Percentiles rank a stretch among this genome's conserved stretches.
These are phyloP conservation scores for Pampus argenteus DNA, from an alignment of 2,797 vertebrate species.

Conservation along the genomic window DNA sequence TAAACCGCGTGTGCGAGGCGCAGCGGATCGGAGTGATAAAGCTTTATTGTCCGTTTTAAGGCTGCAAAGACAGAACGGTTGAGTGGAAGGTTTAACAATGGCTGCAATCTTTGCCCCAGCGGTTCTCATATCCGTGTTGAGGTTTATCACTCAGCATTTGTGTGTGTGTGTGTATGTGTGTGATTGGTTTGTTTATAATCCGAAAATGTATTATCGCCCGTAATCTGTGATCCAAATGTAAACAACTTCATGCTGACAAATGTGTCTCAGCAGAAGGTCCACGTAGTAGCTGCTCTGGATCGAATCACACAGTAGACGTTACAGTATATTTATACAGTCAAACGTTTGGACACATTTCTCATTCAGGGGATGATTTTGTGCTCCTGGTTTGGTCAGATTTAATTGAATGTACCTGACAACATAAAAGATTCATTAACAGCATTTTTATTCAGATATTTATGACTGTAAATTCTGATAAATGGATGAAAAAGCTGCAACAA, in stretches of 20 bases:
- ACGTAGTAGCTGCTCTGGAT: not conserved
- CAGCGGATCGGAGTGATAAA: conserved; percentile 40
- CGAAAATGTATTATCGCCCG: conserved; percentile 1
- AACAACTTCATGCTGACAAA: not conserved
- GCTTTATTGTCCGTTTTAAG: conserved; percentile 52
- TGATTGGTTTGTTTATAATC: not conserved
- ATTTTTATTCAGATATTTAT: no score
- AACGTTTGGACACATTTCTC: no score
- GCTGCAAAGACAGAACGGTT: conserved; percentile 24
- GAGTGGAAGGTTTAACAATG: not conserved
- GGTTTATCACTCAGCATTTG: conserved; percentile 18
- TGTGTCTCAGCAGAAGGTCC: not conserved
- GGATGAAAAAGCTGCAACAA: no score
- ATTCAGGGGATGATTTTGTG: no score
- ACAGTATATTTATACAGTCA: no score
- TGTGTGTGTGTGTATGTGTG: not conserved
- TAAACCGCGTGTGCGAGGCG: conserved; percentile 16
- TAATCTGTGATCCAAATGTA: not conserved
- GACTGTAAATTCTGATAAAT: no score
- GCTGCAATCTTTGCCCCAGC: not conserved
- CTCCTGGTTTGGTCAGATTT: no score
- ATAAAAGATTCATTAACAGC: no score
- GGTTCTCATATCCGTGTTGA: conserved; percentile 10
- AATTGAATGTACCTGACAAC: no score
- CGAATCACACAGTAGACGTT: no score